These are phyloP conservation scores for Scaeva pyrastri DNA, from an alignment of 2,888 invertebrate genomes.

Conservation along the genomic window DNA sequence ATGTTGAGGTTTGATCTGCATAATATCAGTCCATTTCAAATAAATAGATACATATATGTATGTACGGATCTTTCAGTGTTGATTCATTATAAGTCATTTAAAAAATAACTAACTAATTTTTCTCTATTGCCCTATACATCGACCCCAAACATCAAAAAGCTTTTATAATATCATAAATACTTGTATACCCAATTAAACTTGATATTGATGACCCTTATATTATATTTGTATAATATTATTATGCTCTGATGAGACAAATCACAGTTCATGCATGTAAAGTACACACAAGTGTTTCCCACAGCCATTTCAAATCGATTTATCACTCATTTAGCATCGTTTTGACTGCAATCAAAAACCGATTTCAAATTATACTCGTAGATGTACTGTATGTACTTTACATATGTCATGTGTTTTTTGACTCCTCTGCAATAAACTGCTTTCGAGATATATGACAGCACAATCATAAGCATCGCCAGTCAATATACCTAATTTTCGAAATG, in stretches of 20 bases:
- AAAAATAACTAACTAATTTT: too few species aligned
- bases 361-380: constrained; percentile 29
- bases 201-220: constrained; percentile 32
- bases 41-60: too few species aligned
- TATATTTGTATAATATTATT: background rate
- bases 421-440: background rate
- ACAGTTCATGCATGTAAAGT: background rate
- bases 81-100: too few species aligned
- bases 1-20: too few species aligned
- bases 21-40: too few species aligned
- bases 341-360: constrained; percentile 68
- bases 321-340: constrained; percentile 69
- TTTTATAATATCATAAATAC: background rate
- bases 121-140: background rate
- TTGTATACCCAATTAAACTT: constrained; percentile 33
- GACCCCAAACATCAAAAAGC: background rate
- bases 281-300: constrained; percentile 57
- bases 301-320: constrained; percentile 65
- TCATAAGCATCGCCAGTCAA: background rate
- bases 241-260: constrained; percentile 18
- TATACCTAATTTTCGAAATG: background rate
- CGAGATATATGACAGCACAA: too few species aligned
- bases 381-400: background rate
- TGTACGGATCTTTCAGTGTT: too few species aligned
- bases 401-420: background rate